These are phyloP conservation scores for Ornithorhynchus anatinus DNA, from an alignment of 2,113 vertebrate species.

Conservation along the genomic window DNA sequence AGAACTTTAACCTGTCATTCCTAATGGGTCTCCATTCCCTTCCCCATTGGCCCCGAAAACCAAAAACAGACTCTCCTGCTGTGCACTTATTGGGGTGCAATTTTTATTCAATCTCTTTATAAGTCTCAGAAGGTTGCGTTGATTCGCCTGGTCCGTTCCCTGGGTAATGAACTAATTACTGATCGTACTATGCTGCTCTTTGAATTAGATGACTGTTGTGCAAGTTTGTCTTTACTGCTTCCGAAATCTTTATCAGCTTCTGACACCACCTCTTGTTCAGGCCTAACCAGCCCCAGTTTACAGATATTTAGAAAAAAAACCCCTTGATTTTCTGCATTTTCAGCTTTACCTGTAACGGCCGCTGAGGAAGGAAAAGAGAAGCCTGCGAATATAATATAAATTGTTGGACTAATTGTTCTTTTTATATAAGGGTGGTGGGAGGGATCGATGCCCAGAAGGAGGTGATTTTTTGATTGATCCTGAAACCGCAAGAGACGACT, in stretches of 20 bases:
- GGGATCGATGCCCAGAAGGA: background rate
- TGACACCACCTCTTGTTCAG: background rate
- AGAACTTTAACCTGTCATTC: constrained; percentile 18
- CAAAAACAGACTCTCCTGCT: constrained; percentile 37
- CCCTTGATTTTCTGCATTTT: background rate
- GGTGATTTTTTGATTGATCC: too few species aligned
- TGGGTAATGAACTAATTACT: constrained; percentile 46
- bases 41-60: background rate
- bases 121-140: constrained; percentile 29
- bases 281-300: background rate
- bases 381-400: background rate
- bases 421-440: background rate
- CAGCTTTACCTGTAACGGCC: too few species aligned
- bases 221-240: constrained; percentile 1
- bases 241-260: background rate
- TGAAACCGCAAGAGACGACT: too few species aligned
- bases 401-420: background rate
- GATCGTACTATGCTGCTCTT: constrained; percentile 54
- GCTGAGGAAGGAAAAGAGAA: background rate
- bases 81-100: constrained; percentile 58
- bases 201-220: constrained; percentile 18
- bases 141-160: too few species aligned
- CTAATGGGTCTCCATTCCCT: background rate
- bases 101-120: constrained; percentile 45
- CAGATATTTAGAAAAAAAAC: too few species aligned